Percentiles rank a stretch among this genome's conserved stretches.
Evolutionary conservation across 2,797 vertebrate species (phyloP).

Genomic region (Varecia variegata): DNA sequence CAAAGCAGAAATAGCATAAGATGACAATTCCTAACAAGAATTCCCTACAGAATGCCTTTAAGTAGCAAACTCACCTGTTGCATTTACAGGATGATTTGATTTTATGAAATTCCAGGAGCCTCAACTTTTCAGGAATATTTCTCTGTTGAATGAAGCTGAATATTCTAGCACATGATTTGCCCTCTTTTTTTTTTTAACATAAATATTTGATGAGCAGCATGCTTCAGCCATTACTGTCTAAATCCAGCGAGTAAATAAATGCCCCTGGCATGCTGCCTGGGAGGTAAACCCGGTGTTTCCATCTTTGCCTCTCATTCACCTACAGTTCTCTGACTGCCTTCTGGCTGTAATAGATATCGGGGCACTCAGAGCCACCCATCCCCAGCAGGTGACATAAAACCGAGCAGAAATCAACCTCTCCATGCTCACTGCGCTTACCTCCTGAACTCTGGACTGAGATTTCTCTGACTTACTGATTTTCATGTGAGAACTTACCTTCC

Average conservation of each 20-base stretch:
- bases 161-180: not conserved
- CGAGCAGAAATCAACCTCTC: not conserved
- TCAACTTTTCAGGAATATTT: not conserved
- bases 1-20: not conserved
- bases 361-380: not conserved
- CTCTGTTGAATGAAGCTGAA: not conserved
- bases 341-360: not conserved
- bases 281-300: not conserved
- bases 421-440: not conserved
- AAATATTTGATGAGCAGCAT: not conserved
- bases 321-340: not conserved
- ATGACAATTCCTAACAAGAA: not conserved
- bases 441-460: not conserved
- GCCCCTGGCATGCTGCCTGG: not conserved
- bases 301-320: not conserved
- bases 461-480: not conserved
- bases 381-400: not conserved
- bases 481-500: not conserved
- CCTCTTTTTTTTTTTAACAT: not conserved
- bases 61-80: not conserved
- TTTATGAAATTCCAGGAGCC: not conserved
- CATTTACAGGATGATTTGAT: not conserved
- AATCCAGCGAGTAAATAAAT: constrained; percentile 2
- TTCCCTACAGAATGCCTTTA: not conserved
- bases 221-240: constrained; percentile 11